Evolutionary conservation across 2,113 vertebrate genomes (phyloP).

Genomic region (Carlito syrichta): DNA sequence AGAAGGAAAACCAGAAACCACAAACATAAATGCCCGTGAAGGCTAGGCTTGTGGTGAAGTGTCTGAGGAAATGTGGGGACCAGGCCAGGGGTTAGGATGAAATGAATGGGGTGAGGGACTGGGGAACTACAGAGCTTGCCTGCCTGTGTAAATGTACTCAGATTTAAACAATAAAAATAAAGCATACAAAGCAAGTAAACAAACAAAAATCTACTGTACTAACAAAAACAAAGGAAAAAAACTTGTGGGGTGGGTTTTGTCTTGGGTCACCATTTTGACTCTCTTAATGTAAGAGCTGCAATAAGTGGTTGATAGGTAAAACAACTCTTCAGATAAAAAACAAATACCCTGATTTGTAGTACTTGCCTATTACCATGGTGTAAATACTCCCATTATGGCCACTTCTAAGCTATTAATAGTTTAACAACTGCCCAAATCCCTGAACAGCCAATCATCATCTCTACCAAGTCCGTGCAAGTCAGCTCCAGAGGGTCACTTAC

Average conservation of each 20-base stretch:
- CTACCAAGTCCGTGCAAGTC: neutral
- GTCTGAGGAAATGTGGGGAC: too few species aligned
- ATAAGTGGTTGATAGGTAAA: neutral
- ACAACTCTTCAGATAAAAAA: neutral
- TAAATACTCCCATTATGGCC: neutral
- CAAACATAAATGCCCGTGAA: neutral
- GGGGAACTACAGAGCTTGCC: neutral
- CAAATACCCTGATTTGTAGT: neutral
- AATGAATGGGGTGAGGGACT: neutral
- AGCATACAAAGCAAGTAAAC: neutral
- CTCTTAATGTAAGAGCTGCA: neutral
- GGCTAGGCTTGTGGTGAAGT: neutral
- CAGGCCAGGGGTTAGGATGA: neutral
- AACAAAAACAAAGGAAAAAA: neutral
- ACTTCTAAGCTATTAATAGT: neutral
- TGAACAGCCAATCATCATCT: neutral
- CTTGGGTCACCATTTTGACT: neutral
- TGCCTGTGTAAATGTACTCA: neutral
- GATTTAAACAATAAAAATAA: neutral
- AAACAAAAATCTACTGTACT: neutral
- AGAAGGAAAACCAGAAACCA: neutral
- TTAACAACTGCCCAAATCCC: neutral
- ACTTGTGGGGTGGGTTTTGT: too few species aligned
- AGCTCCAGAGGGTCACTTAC: neutral
- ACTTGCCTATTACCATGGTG: neutral